Base-by-base conservation (phyloP, 2,113 vertebrate species). In the Alethe diademata region DNA sequence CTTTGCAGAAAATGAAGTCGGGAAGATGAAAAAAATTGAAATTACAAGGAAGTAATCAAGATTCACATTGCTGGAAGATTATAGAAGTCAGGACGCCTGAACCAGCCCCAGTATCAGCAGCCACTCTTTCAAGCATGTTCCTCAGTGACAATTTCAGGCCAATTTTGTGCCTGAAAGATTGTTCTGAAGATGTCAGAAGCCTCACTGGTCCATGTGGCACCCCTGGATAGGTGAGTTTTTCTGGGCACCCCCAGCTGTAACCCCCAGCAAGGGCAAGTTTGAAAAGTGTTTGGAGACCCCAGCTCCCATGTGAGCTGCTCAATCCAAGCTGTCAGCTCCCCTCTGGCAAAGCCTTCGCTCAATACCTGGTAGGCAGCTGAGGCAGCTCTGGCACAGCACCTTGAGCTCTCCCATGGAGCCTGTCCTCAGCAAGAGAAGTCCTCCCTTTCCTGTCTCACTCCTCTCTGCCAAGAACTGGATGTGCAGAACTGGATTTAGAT, bases 331-430 rank as follows among this genome's bases (percentile, higher is more conserved):
- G 36, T n/a, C 42, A 8, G 43, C 43, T 43, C 8, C 4, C 22
- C 26, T 58, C 53, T 18, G 20, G 36, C 0, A 2, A 70, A 54
- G 48, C 65, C 38, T 42, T 31, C 16, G 38, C 51, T 73, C 56
- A 33, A 31, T 71, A 19, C 0, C 2, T 1, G 2, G 31, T 9
- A 53, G 24, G 60, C 29, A 86, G 80, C 50, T n/a, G 38, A 19
- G 6, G 18, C 38, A 75, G 47, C 72, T 75, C 57, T 23, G 18
- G 62, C 56, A 65, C 42, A 29, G 54, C 60, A 51, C 18, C 18
- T 9, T 3, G 7, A 71, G 14, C 19, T 58, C 33, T 40, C 1
- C 0, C 6, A 5, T 17, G 3, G 7, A 79, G 53, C 40, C 24
- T 23, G 23, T 18, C 33, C 31, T 78, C 40, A 14, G n/a, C 38